Evolutionary conservation across 2,797 vertebrate genomes (phyloP), one percentile per base, ranked within the genome.

Genomic region (Tinamus major): DNA sequence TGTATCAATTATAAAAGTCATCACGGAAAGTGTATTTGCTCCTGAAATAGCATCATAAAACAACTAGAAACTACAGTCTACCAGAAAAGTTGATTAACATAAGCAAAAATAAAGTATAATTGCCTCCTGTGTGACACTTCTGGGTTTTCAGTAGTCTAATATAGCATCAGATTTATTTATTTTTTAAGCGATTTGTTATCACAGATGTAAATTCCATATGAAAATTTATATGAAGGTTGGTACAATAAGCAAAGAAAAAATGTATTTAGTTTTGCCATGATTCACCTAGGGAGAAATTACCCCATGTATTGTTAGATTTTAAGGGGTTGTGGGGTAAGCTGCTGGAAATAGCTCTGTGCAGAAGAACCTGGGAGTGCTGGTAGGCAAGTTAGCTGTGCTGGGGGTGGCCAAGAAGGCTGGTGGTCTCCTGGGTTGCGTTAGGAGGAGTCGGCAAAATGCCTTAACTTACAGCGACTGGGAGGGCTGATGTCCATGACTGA

Each of bases 401-500:
- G 35, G 35, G 35, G 48, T 24, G 48, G 24, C 23, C 48, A 49
- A 24, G 23, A 26, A 24, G 23, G 23, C 23, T 49, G 23, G 20
- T 49, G 48, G 48, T 49, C 23, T 49, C 48, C 21, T 49, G 48
- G 23, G 48, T 23, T 24, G 48, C 24, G 6, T 26, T 26, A 49
- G 48, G 48, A 48, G 48, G 23, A 51, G 31, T 6, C 74, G 21
- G 41, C 18, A 39, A 85, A 64, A 31, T 7, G 81, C 13, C 53
- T 69, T 33, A 58, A 98, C 99, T 99, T 96, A 99, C 99, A 99
- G 96, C 99, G 99, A 95, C 99, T 99, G 75, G 99, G 99, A 0
- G 99, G 99, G 91, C 99, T 99, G 97, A 99, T 99, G 97, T 99
- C 99, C 99, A 99, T 99, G 80, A 99, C 99, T 1, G 99, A 99